phyloP scores from a whole-genome alignment of 2,888 invertebrate species.

The Flexamia atlantica region DNA sequence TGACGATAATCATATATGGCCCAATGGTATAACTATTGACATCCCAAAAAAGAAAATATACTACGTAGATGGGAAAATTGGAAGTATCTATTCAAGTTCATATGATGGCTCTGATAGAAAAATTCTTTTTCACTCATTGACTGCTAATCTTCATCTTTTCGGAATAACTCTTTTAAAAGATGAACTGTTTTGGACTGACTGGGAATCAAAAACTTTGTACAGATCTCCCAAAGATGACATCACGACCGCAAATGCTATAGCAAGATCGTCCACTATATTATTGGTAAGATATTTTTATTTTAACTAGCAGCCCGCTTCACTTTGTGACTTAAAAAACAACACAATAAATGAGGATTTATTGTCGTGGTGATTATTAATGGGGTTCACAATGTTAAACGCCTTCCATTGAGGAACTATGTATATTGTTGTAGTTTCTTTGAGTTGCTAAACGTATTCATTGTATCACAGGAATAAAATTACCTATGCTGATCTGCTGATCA shows the following conservation, averaged over 20 bases:
- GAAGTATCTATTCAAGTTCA: background rate
- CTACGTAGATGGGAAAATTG: conserved; percentile 38
- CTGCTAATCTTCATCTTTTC: background rate
- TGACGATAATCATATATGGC: conserved; percentile 13
- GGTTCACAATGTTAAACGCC: no score
- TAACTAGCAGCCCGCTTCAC: no score
- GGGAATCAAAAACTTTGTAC: background rate
- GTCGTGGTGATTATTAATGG: no score
- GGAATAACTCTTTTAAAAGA: conserved; percentile 20
- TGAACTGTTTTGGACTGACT: conserved; percentile 39
- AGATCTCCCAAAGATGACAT: background rate
- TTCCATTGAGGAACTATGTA: no score
- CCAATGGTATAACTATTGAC: conserved; percentile 46
- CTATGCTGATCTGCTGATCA: no score
- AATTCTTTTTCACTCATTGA: background rate
- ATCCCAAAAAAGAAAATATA: background rate
- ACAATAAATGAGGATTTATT: no score
- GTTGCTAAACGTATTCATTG: no score
- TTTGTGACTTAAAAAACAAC: no score
- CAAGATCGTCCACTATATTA: background rate
- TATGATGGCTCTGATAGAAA: conserved; percentile 30
- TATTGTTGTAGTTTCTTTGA: no score
- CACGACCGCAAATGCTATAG: background rate
- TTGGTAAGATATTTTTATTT: conserved; percentile 20
- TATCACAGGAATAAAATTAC: no score